Evolutionary conservation across 1,140 invertebrate species (phyloP).

Genomic region (Bradynema listronoti): DNA sequence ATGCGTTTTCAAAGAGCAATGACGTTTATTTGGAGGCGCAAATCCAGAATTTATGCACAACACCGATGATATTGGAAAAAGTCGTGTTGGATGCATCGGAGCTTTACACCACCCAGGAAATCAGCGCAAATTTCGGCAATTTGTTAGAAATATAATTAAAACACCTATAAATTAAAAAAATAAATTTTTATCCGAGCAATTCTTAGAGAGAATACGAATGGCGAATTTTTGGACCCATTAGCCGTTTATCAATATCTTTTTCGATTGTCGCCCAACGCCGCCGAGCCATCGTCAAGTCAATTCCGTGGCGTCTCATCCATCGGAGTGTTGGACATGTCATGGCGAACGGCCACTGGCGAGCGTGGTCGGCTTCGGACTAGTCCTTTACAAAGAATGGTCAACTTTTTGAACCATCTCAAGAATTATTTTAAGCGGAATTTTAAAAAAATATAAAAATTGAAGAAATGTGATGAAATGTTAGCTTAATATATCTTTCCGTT

Average conservation of each 20-base stretch:
- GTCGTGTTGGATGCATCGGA: constrained; percentile 81
- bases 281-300: constrained; percentile 22
- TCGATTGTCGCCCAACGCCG: constrained; percentile 72
- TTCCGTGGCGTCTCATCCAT: constrained; percentile 27
- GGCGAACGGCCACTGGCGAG: constrained; percentile 90
- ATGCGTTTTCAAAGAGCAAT: constrained; percentile 67
- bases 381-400: no score
- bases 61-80: constrained; percentile 81
- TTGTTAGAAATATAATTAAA: constrained; percentile 43
- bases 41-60: constrained; percentile 84
- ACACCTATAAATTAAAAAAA: constrained; percentile 68
- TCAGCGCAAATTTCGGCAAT: constrained; percentile 8
- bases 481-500: constrained; percentile 34
- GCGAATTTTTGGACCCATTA: constrained; percentile 69
- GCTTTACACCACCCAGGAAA: constrained; percentile 67
- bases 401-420: no score
- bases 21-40: constrained; percentile 94
- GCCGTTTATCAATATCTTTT: constrained; percentile 82
- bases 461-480: constrained; percentile 7
- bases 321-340: constrained; percentile 73
- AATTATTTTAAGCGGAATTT: no score
- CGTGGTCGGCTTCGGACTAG: constrained; percentile 85
- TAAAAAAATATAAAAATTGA: no score
- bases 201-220: constrained; percentile 61
- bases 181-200: constrained; percentile 19